A percentile compares a stretch with the other conserved stretches of the same genome.
These are phyloP conservation scores for Tamias sibiricus DNA, from an alignment of 2,113 vertebrate species.

Conservation along the genomic window DNA sequence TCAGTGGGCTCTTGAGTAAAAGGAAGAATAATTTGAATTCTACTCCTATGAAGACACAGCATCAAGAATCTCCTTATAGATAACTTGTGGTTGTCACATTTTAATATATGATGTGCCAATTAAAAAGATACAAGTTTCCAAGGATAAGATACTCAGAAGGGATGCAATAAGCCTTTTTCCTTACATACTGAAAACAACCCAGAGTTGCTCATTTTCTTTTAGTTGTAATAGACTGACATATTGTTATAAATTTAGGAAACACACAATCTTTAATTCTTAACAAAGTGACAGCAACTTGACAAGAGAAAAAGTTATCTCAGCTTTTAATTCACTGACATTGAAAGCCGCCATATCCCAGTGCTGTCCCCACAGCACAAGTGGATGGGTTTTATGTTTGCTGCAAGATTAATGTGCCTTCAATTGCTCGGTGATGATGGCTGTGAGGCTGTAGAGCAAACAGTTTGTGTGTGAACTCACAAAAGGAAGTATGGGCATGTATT, in stretches of 20 bases:
- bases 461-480: neutral
- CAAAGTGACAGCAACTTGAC: constrained; percentile 61
- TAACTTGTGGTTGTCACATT: neutral
- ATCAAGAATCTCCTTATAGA: neutral
- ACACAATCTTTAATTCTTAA: constrained; percentile 54
- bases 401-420: constrained; percentile 58
- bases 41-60: neutral
- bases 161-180: neutral
- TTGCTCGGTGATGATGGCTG: neutral
- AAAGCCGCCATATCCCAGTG: neutral
- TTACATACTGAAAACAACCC: constrained; percentile 38
- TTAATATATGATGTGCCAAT: constrained; percentile 28
- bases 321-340: constrained; percentile 57
- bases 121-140: constrained; percentile 43
- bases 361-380: neutral
- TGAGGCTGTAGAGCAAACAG: constrained; percentile 38
- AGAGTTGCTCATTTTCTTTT: constrained; percentile 61
- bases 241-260: constrained; percentile 58
- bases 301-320: constrained; percentile 29
- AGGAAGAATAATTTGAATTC: neutral
- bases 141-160: constrained; percentile 5
- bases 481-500: neutral
- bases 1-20: neutral
- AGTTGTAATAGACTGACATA: constrained; percentile 51
- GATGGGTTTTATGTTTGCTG: constrained; percentile 35